Conservation (phyloP, 2,797 vertebrate genomes). For the Bovichtus diacanthus region DNA sequence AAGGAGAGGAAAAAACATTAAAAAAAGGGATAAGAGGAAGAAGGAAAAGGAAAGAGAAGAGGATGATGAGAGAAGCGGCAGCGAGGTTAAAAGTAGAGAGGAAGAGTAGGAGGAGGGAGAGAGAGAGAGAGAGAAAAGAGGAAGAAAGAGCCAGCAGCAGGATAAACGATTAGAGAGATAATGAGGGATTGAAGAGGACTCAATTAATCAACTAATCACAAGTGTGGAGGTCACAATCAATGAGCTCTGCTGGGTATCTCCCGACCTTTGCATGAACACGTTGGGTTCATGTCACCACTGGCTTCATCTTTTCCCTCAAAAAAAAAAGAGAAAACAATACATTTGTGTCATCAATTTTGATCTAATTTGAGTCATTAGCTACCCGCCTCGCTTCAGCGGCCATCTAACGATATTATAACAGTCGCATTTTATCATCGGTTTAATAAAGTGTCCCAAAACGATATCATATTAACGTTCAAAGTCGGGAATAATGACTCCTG, state of each 20-base stretch:
- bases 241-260: not conserved
- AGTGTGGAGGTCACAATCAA: constrained; percentile 2
- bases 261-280: too few relatives aligned
- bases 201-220: constrained; percentile 39
- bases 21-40: not conserved
- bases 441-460: too few relatives aligned
- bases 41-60: not conserved
- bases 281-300: too few relatives aligned
- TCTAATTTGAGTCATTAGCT: constrained; percentile 3
- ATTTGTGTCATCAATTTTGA: not conserved
- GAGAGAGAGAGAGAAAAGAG: not conserved
- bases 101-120: not conserved
- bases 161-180: constrained; percentile 3
- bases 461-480: not conserved
- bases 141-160: not conserved
- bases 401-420: not conserved
- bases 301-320: not conserved
- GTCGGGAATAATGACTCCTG: not conserved
- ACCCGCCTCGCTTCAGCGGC: not conserved
- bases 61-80: too few relatives aligned
- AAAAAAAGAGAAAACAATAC: too few relatives aligned
- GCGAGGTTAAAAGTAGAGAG: not conserved
- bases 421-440: not conserved
- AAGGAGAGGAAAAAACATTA: not conserved
- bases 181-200: constrained; percentile 18